A percentile compares a stretch with the other conserved stretches of the same genome.
These are phyloP conservation scores for Fistularia tabacaria DNA, from an alignment of 2,797 vertebrate genomes.

Conservation along the genomic window DNA sequence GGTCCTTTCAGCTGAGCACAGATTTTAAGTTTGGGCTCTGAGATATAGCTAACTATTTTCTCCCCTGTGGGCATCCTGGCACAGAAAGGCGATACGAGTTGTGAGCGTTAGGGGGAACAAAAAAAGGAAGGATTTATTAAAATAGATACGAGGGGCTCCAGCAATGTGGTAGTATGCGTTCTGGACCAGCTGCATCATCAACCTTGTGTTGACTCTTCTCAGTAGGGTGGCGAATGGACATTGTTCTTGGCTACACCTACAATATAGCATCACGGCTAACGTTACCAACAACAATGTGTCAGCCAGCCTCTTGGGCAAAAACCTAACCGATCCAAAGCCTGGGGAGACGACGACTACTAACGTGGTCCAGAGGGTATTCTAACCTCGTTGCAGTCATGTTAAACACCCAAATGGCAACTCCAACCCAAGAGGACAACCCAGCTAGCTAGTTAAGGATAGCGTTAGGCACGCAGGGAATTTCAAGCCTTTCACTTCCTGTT, in stretches of 20 bases:
- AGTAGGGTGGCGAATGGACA: conserved; percentile 18
- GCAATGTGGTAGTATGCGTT: too few species aligned
- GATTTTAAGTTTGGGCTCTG: not conserved
- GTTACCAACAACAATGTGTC: not conserved
- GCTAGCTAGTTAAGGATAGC: conserved; percentile 28
- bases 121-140: too few species aligned
- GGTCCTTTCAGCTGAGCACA: not conserved
- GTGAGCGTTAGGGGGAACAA: too few species aligned
- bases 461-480: conserved; percentile 27
- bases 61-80: not conserved
- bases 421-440: conserved; percentile 9
- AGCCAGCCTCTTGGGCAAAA: not conserved
- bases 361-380: not conserved
- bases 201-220: conserved; percentile 19
- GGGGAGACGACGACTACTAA: not conserved
- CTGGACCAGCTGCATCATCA: conserved; percentile 16
- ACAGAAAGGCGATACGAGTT: not conserved
- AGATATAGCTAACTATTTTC: not conserved
- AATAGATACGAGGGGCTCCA: too few species aligned
- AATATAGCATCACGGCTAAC: conserved; percentile 27
- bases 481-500: conserved; percentile 47
- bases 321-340: not conserved
- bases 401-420: conserved; percentile 3
- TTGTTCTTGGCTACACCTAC: conserved; percentile 41
- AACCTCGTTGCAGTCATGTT: not conserved